Evolutionary conservation across 2,113 vertebrate genomes (phyloP).

Genomic region (Cyphomyrus discorhynchus): DNA sequence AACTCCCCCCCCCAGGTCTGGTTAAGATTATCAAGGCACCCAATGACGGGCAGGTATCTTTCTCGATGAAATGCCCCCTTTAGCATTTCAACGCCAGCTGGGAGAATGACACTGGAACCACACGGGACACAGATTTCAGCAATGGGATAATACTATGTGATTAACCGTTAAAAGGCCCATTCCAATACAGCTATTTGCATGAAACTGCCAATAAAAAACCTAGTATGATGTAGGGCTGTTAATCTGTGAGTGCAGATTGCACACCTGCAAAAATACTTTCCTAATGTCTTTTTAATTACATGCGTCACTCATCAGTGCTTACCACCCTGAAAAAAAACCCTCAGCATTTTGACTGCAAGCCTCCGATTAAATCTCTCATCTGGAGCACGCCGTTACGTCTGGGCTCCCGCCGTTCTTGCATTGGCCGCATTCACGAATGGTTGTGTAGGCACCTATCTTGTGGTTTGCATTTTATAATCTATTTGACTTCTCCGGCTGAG

Average conservation of each 20-base stretch:
- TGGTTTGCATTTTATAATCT: neutral
- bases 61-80: neutral
- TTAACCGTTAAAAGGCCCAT: neutral
- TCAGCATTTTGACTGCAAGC: neutral
- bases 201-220: neutral
- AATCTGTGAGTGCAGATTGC: neutral
- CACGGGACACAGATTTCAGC: neutral
- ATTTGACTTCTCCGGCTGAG: neutral
- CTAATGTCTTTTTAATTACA: slow-evolving; percentile 9
- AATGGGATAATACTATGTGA: neutral
- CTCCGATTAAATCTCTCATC: neutral
- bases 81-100: neutral
- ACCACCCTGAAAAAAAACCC: neutral
- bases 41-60: neutral
- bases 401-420: neutral
- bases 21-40: neutral
- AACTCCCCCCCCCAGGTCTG: neutral
- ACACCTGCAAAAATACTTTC: neutral
- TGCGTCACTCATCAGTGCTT: neutral
- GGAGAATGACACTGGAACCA: neutral
- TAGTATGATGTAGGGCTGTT: neutral
- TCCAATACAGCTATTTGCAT: neutral
- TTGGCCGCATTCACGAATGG: neutral
- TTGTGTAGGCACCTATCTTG: neutral
- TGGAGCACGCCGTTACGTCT: neutral